Evolutionary conservation across 2,797 vertebrate species (phyloP).

Genomic region (Darevskia nairensis): DNA sequence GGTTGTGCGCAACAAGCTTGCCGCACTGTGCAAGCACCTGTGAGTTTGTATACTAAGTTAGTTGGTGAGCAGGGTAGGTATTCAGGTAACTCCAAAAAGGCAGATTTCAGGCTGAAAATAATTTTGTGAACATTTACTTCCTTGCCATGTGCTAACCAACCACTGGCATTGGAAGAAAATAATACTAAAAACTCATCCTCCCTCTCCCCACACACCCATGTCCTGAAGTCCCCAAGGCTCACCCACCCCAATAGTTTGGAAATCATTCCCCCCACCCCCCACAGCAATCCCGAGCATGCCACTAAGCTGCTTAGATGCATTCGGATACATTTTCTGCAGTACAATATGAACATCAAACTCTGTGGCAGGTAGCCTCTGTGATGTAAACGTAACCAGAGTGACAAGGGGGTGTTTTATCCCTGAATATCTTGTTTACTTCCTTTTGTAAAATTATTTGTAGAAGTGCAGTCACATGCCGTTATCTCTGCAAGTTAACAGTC

Average conservation of each 20-base stretch:
- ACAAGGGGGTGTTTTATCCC: slow-evolving; percentile 12
- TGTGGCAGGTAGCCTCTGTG: slow-evolving; percentile 33
- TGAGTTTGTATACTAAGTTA: not conserved
- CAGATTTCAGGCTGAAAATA: not conserved
- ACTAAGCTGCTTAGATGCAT: slow-evolving; percentile 26
- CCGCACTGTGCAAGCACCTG: not conserved
- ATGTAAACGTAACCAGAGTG: not conserved
- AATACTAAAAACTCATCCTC: not conserved
- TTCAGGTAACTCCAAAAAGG: not conserved
- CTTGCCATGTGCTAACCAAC: not conserved
- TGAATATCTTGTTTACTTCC: slow-evolving; percentile 32
- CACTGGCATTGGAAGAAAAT: not conserved
- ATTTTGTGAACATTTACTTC: not conserved
- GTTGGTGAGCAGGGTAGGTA: not conserved
- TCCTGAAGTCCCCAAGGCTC: not conserved
- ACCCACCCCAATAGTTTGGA: not conserved
- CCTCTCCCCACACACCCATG: no score
- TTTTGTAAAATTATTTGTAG: slow-evolving; percentile 33
- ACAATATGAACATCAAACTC: not conserved
- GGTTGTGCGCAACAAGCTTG: not conserved
- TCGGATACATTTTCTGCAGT: slow-evolving; percentile 34
- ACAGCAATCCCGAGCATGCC: not conserved
- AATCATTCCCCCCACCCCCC: not conserved
- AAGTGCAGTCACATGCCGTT: slow-evolving; percentile 32
- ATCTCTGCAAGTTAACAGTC: slow-evolving; percentile 84